A percentile compares a stretch with the other conserved stretches of the same genome.
Evolutionary conservation across 2,888 invertebrate genomes (phyloP).

Genomic region (Drosophila eohydei): DNA sequence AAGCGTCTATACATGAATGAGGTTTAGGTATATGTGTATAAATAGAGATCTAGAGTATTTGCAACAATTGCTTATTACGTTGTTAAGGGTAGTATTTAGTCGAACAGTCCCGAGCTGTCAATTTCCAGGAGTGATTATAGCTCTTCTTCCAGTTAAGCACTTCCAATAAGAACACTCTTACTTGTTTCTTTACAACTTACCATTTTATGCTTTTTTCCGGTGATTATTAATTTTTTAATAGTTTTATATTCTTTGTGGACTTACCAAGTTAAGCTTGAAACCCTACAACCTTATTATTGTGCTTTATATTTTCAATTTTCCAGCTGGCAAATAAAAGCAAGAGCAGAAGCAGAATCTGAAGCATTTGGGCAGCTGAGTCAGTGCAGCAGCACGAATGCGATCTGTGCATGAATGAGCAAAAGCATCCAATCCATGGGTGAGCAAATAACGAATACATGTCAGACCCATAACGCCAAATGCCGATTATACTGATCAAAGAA

Average conservation of each 20-base stretch:
- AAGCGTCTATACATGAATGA: too few relatives aligned
- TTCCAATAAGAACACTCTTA: neutral
- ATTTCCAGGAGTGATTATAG: neutral
- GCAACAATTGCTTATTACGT: neutral
- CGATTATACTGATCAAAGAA: slow-evolving; percentile 35
- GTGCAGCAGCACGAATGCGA: slow-evolving; percentile 25
- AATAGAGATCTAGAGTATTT: too few relatives aligned
- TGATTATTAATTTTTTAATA: neutral
- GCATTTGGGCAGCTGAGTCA: slow-evolving; percentile 8
- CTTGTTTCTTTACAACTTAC: neutral
- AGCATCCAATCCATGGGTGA: slow-evolving; percentile 70
- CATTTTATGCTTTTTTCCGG: neutral
- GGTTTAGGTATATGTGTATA: too few relatives aligned
- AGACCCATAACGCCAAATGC: slow-evolving; percentile 45
- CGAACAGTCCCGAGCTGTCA: neutral
- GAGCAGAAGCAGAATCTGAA: neutral
- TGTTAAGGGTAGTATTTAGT: neutral
- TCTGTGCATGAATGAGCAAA: slow-evolving; percentile 39
- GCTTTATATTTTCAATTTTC: neutral
- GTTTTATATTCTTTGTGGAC: too few relatives aligned
- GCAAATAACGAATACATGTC: slow-evolving; percentile 83
- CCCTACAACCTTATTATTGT: neutral
- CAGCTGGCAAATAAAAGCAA: neutral
- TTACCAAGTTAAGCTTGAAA: too few relatives aligned
- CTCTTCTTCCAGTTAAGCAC: neutral